Percentiles rank a stretch among this genome's conserved stretches.
Evolutionary conservation across 64 coral and sea anemone species (phyloP).

Genomic region (Hydrozoanthus tunicans): DNA sequence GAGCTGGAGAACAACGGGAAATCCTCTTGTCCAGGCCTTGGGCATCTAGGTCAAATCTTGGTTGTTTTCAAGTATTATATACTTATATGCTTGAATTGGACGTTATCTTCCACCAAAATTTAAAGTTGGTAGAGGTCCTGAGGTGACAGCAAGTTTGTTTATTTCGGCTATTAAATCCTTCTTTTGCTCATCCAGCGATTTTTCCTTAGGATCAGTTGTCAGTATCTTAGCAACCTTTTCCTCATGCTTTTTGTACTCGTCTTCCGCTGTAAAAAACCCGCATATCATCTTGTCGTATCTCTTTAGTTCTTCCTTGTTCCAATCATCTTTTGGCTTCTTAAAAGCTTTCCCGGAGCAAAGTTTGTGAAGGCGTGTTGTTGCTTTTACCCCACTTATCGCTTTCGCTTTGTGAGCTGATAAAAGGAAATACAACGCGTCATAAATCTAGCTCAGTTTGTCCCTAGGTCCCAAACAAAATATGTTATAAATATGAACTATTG

Average conservation of each 20-base stretch:
- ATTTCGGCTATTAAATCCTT: constrained; percentile 81
- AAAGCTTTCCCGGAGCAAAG: constrained; percentile 86
- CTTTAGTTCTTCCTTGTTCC: constrained; percentile 58
- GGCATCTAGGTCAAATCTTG: no score
- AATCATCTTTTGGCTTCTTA: constrained; percentile 64
- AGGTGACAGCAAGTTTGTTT: constrained; percentile 74
- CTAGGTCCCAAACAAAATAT: no score
- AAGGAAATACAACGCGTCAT: background rate
- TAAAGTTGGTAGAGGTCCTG: constrained; percentile 84
- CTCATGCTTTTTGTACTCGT: constrained; percentile 85
- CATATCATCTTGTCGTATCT: constrained; percentile 91
- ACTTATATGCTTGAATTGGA: background rate
- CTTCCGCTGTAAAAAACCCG: constrained; percentile 81
- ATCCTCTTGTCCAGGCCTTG: no score
- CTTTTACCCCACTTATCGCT: constrained; percentile 77
- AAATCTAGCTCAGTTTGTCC: no score
- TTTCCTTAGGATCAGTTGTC: constrained; percentile 59
- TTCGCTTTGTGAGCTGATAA: constrained; percentile 74
- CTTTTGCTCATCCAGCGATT: constrained; percentile 85
- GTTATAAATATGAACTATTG: no score
- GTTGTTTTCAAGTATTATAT: background rate
- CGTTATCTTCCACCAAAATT: constrained; percentile 52
- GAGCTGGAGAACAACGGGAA: no score
- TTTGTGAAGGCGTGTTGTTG: constrained; percentile 86
- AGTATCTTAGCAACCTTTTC: constrained; percentile 74